Evolutionary conservation across 2,797 vertebrate species (phyloP).

Genomic region (Eleutherodactylus coqui): DNA sequence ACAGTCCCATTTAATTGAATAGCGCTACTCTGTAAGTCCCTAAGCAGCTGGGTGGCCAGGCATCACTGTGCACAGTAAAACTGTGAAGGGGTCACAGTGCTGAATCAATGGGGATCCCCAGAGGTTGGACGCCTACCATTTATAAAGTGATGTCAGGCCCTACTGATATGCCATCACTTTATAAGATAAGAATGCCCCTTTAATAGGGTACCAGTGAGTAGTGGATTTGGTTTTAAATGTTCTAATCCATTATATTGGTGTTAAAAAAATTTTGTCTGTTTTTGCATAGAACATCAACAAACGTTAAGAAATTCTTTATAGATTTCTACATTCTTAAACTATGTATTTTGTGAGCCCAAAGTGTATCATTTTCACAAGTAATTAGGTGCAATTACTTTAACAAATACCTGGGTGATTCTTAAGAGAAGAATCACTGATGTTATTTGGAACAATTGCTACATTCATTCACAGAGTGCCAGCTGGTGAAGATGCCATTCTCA

Average conservation of each 20-base stretch:
- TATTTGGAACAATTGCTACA: constrained; percentile 40
- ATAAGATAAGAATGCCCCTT: no score
- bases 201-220: neutral
- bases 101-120: no score
- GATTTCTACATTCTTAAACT: neutral
- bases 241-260: neutral
- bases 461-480: constrained; percentile 31
- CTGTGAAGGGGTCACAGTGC: no score
- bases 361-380: constrained; percentile 41
- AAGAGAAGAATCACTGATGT: constrained; percentile 17
- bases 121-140: no score
- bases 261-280: neutral
- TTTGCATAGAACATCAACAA: neutral
- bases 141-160: no score
- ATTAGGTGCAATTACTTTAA: constrained; percentile 30
- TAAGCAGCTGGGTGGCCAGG: no score
- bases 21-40: no score
- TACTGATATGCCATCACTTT: no score
- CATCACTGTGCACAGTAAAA: no score
- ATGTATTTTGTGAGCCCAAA: neutral
- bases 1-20: no score
- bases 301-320: neutral
- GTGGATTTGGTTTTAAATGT: neutral
- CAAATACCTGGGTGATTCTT: constrained; percentile 38
- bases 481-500: constrained; percentile 43